Evolutionary conservation across 2,797 vertebrate genomes (phyloP).

Genomic region (Enteromius viviparus): DNA sequence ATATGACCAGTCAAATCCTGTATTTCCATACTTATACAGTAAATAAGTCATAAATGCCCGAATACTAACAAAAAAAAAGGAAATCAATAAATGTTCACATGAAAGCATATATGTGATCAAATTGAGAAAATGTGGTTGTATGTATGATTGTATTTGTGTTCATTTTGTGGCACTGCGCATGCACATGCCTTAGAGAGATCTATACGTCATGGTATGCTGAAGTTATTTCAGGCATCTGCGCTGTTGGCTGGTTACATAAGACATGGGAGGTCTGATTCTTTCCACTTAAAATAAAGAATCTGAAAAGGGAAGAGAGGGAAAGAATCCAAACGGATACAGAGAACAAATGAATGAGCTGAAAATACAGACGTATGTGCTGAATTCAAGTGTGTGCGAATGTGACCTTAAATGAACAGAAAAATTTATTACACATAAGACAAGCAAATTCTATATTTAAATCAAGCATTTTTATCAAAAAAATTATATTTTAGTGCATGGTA

Average conservation of each 20-base stretch:
- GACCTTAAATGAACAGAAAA: background rate
- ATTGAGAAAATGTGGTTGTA: constrained; percentile 4
- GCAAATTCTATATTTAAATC: background rate
- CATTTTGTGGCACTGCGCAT: background rate
- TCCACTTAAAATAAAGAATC: constrained; percentile 50
- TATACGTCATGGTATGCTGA: constrained; percentile 45
- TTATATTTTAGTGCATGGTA: background rate
- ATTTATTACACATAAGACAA: background rate
- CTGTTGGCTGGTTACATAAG: constrained; percentile 52
- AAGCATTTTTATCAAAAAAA: background rate
- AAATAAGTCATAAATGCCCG: background rate
- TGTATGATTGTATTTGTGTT: constrained; percentile 25
- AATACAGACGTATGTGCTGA: background rate
- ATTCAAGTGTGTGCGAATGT: background rate
- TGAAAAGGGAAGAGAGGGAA: background rate
- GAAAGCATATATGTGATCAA: background rate
- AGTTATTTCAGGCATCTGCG: constrained; percentile 48
- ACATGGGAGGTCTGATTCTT: constrained; percentile 45
- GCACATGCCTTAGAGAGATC: constrained; percentile 22
- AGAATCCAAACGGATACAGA: constrained; percentile 9
- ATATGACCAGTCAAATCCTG: background rate
- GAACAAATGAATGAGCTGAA: background rate
- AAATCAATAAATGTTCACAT: background rate
- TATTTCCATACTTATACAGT: background rate
- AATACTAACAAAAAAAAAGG: background rate